A percentile compares a stretch with the other conserved stretches of the same genome.
phyloP scores from a whole-genome alignment of 2,888 invertebrate species.

The Euzetes globulus region DNA sequence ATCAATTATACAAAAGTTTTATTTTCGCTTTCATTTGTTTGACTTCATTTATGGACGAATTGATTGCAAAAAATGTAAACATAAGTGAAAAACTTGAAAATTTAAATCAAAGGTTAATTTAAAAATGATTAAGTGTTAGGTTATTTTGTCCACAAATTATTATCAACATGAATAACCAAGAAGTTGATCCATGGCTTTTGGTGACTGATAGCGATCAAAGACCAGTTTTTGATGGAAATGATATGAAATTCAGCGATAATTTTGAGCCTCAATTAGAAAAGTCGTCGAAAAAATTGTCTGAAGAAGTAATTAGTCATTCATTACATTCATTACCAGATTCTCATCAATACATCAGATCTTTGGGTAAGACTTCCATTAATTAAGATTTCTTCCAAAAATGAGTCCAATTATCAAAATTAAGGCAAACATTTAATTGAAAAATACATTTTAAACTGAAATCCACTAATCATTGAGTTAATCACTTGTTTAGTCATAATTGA shows the following conservation, averaged over 20 bases:
- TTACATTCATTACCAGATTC: constrained; percentile 37
- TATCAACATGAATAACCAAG: background rate
- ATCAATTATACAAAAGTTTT: too few species aligned
- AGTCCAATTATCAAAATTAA: background rate
- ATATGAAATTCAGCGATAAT: background rate
- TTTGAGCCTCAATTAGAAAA: background rate
- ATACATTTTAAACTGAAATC: background rate
- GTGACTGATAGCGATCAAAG: background rate
- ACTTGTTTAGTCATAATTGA: background rate
- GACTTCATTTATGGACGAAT: background rate
- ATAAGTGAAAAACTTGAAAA: background rate
- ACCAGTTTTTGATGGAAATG: background rate
- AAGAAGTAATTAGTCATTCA: background rate
- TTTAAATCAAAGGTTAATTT: background rate
- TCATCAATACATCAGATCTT: constrained; percentile 36
- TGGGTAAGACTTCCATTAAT: constrained; percentile 33
- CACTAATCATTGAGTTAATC: background rate
- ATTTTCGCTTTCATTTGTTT: background rate
- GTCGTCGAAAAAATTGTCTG: background rate
- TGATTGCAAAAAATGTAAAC: background rate
- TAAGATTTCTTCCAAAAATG: background rate
- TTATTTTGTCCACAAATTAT: too few species aligned
- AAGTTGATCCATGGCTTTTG: background rate
- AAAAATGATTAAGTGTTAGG: background rate
- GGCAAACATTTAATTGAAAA: background rate